A percentile compares a stretch with the other conserved stretches of the same genome.
Evolutionary conservation across 2,888 invertebrate species (phyloP).

Genomic region (Drosophila kanekoi): DNA sequence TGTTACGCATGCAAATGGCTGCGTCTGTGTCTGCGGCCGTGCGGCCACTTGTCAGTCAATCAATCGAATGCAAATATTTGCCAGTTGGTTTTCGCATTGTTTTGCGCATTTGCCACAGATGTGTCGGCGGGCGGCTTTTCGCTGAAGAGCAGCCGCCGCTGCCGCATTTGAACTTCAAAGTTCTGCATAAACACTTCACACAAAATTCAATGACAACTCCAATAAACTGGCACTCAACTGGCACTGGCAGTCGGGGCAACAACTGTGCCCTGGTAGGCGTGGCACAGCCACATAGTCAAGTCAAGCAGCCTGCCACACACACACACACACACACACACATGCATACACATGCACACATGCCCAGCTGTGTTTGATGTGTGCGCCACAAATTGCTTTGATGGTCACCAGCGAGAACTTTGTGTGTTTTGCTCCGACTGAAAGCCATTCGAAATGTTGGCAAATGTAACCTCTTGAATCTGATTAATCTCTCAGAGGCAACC

Average conservation of each 20-base stretch:
- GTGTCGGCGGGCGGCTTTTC: constrained; percentile 2
- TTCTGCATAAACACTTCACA: constrained; percentile 71
- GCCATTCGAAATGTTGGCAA: constrained; percentile 10
- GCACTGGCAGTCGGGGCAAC: constrained; percentile 43
- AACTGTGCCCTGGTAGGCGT: constrained; percentile 48
- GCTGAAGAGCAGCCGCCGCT: constrained; percentile 13
- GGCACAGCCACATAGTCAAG: constrained; percentile 15
- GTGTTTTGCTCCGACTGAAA: not conserved
- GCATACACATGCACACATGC: not conserved
- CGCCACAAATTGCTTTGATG: constrained; percentile 59
- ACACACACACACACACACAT: constrained; percentile 1
- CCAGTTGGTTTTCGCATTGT: constrained; percentile 52
- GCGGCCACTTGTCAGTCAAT: constrained; percentile 67
- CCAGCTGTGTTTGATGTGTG: constrained; percentile 58
- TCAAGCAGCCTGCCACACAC: not conserved
- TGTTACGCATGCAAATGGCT: constrained; percentile 16
- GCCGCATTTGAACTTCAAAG: constrained; percentile 58
- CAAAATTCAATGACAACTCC: constrained; percentile 66
- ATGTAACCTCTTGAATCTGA: not conserved
- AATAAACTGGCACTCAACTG: constrained; percentile 50
- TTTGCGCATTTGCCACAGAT: constrained; percentile 46
- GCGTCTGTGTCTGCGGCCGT: not conserved
- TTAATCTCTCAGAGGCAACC: not conserved
- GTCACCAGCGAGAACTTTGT: constrained; percentile 32
- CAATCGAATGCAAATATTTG: constrained; percentile 76